Percentiles rank a stretch among this genome's conserved stretches.
Conservation (phyloP, 2,797 vertebrate genomes). For the Scomberomorus guttatus region DNA sequence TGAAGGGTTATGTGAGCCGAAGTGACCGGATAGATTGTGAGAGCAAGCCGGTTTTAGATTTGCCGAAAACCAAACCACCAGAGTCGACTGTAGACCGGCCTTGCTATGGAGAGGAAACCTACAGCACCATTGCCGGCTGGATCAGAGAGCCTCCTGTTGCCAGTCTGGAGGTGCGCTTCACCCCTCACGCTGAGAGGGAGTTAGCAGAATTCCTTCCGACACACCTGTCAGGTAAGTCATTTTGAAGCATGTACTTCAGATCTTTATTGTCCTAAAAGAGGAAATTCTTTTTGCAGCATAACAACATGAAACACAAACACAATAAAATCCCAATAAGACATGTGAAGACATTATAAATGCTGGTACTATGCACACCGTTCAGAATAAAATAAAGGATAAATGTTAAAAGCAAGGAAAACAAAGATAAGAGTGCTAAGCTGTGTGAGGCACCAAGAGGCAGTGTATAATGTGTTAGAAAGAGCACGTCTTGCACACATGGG, state of each 20-base stretch:
- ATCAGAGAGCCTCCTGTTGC: constrained; percentile 86
- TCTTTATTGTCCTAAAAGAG: no score
- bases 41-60: constrained; percentile 11
- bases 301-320: no score
- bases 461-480: no score
- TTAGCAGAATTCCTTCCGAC: constrained; percentile 83
- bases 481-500: no score
- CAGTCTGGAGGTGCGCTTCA: constrained; percentile 89
- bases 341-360: no score
- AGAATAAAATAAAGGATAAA: no score
- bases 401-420: no score
- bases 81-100: constrained; percentile 24
- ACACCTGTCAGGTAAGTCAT: constrained; percentile 72
- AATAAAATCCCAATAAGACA: no score
- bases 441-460: no score
- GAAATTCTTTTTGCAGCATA: no score
- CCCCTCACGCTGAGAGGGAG: constrained; percentile 85
- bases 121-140: constrained; percentile 87
- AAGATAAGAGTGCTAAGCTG: no score
- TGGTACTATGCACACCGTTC: no score
- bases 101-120: constrained; percentile 69
- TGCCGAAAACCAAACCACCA: constrained; percentile 12
- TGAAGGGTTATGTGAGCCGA: constrained; percentile 71
- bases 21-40: constrained; percentile 38
- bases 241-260: background rate